These are phyloP conservation scores for Irena cyanogastra DNA, from an alignment of 2,113 vertebrate species.

Conservation along the genomic window DNA sequence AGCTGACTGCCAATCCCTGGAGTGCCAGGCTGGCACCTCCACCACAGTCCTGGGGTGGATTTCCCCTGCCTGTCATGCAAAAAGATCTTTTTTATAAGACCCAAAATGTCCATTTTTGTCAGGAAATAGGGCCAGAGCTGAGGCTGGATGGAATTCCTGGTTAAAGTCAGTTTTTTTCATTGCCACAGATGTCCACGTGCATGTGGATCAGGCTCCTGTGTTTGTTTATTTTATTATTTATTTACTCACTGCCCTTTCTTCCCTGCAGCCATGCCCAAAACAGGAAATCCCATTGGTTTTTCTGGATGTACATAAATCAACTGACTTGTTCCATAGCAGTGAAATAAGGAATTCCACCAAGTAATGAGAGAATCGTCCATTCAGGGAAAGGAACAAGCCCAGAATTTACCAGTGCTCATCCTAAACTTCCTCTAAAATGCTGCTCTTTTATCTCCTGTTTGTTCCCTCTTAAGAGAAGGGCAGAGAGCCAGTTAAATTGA, in stretches of 20 bases:
- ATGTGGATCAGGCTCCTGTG: neutral
- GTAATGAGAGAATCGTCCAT: neutral
- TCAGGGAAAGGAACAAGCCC: neutral
- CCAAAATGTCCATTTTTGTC: neutral
- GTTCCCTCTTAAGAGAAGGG: neutral
- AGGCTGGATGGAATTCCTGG: neutral
- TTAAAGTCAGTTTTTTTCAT: neutral
- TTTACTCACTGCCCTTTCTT: neutral
- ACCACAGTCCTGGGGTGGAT: neutral
- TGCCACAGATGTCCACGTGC: neutral
- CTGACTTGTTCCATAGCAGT: neutral
- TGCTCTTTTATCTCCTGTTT: neutral
- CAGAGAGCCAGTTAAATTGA: neutral
- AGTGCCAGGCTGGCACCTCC: neutral
- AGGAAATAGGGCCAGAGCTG: neutral
- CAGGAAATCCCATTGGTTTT: rapidly evolving
- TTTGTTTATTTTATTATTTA: neutral
- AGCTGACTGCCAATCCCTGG: neutral
- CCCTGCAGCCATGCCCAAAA: neutral
- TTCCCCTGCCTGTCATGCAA: neutral
- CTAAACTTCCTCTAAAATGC: neutral
- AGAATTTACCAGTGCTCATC: neutral
- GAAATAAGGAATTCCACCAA: neutral
- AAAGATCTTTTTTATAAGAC: neutral
- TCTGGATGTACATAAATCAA: neutral